Percentiles rank a stretch among this genome's conserved stretches.
Evolutionary conservation across 1,140 invertebrate genomes (phyloP).

Genomic region (Micrasema minimum): DNA sequence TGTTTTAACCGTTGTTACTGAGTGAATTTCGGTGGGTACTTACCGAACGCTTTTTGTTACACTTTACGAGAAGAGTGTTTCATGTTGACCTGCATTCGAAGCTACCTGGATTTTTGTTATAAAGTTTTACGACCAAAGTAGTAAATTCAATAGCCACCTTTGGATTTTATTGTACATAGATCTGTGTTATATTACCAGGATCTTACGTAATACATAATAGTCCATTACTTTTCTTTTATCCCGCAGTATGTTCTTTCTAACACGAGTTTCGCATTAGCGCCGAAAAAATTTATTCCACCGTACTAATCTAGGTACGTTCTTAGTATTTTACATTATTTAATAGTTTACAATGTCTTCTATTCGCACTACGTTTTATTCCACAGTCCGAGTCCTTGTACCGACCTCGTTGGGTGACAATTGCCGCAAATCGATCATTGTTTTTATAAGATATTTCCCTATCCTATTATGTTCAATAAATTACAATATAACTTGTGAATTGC

Average conservation of each 20-base stretch:
- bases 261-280: slow-evolving; percentile 33
- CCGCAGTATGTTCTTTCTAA: slow-evolving; percentile 1
- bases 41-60: slow-evolving; percentile 2
- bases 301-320: slow-evolving; percentile 8
- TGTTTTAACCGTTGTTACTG: slow-evolving; percentile 20
- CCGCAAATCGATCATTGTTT: slow-evolving; percentile 2
- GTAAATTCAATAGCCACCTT: too few relatives aligned
- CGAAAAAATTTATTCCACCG: slow-evolving; percentile 16
- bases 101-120: background rate
- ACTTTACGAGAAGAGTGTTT: background rate
- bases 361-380: background rate
- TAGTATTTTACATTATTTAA: too few relatives aligned
- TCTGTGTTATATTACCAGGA: background rate
- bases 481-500: too few relatives aligned
- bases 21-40: background rate
- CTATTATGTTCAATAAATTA: too few relatives aligned
- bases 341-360: too few relatives aligned
- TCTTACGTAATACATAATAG: background rate
- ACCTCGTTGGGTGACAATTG: slow-evolving; percentile 7
- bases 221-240: slow-evolving; percentile 1
- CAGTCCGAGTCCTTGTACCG: slow-evolving; percentile 2
- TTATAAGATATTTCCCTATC: background rate
- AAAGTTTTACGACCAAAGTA: too few relatives aligned
- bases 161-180: too few relatives aligned
- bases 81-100: background rate